Evolutionary conservation across 2,113 vertebrate species (phyloP).

Genomic region (Noturus placidus): DNA sequence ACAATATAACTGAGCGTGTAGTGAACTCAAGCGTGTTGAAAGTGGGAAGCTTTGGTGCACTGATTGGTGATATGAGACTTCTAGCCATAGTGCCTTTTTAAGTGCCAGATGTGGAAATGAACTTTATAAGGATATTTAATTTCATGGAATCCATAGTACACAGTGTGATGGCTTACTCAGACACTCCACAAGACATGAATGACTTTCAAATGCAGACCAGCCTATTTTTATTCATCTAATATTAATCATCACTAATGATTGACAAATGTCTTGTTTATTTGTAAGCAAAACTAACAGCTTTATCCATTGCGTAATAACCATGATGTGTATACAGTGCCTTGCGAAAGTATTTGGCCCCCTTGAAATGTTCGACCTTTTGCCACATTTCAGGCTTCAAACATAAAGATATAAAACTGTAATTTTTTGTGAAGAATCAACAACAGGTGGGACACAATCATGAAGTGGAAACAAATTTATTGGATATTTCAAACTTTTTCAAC

Average conservation of each 20-base stretch:
- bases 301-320: not conserved
- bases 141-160: not conserved
- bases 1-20: not conserved
- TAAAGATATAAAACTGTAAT: no score
- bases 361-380: no score
- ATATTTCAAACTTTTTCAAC: no score
- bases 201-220: not conserved
- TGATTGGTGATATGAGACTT: slow-evolving; percentile 3
- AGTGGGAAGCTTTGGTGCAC: not conserved
- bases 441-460: no score
- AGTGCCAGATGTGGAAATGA: not conserved
- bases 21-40: not conserved
- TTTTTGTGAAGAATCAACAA: no score
- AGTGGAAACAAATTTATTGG: no score
- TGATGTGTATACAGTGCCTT: no score
- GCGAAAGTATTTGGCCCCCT: no score
- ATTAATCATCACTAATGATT: not conserved
- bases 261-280: not conserved
- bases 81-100: not conserved
- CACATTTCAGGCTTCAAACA: no score
- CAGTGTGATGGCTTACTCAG: not conserved
- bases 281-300: not conserved
- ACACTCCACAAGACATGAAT: not conserved
- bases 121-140: not conserved
- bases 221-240: not conserved